A percentile compares a stretch with the other conserved stretches of the same genome.
Conservation (phyloP, 2,888 invertebrate species). For the Drosophila antonietae region DNA sequence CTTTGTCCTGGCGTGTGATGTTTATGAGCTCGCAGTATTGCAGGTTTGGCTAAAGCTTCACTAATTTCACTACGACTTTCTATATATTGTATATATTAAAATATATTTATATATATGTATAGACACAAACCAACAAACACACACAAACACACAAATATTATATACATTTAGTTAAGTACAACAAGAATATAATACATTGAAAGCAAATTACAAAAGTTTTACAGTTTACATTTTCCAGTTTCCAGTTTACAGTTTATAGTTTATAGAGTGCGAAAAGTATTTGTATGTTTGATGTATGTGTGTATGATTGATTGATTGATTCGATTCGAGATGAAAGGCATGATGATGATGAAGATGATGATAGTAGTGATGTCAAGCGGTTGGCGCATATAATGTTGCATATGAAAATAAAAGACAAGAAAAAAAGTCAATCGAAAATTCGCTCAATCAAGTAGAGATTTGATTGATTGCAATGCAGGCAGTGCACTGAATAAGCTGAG, state of each 20-base stretch:
- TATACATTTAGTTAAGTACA: slow-evolving; percentile 28
- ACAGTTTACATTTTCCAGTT: slow-evolving; percentile 42
- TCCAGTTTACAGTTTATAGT: slow-evolving; percentile 55
- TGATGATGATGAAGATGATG: slow-evolving; percentile 39
- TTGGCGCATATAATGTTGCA: slow-evolving; percentile 40
- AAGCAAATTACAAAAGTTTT: slow-evolving; percentile 20
- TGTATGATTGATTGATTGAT: slow-evolving; percentile 34
- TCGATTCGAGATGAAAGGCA: slow-evolving; percentile 22
- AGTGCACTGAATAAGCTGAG: slow-evolving; percentile 19
- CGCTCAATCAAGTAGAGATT: slow-evolving; percentile 20
- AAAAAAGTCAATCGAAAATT: slow-evolving; percentile 37
- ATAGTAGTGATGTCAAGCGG: slow-evolving; percentile 5
- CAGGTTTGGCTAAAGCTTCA: slow-evolving; percentile 84
- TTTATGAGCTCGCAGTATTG: slow-evolving; percentile 82
- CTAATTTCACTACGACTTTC: slow-evolving; percentile 85
- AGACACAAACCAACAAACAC: slow-evolving; percentile 22
- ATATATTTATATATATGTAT: slow-evolving; percentile 16
- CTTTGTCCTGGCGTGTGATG: slow-evolving; percentile 74
- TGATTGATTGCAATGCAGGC: slow-evolving; percentile 37
- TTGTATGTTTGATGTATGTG: slow-evolving; percentile 21
- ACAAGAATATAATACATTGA: not conserved
- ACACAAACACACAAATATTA: slow-evolving; percentile 26
- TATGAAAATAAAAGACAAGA: slow-evolving; percentile 49
- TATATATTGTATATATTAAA: slow-evolving; percentile 60
- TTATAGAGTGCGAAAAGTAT: slow-evolving; percentile 37